These are phyloP conservation scores for Turnix velox DNA, from an alignment of 2,113 vertebrate genomes.

Conservation along the genomic window DNA sequence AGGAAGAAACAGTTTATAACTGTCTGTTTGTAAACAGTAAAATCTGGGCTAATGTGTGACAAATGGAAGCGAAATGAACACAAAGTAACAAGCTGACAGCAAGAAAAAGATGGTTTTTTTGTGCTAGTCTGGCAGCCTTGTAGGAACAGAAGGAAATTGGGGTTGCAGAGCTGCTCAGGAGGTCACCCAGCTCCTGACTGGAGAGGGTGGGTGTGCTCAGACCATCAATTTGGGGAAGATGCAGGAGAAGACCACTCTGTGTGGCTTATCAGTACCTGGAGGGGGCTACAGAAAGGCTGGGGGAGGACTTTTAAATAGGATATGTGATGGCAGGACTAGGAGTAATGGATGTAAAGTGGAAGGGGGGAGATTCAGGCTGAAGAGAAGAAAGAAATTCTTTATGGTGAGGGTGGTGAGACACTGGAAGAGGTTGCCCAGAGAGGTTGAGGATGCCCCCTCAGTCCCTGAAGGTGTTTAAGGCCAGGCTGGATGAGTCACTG, in stretches of 20 bases:
- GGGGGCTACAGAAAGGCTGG: no score
- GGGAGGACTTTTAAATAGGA: no score
- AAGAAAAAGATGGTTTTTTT: constrained; percentile 36
- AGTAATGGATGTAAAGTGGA: no score
- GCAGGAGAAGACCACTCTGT: fast-evolving
- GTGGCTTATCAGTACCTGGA: no score
- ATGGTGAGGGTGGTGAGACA: no score
- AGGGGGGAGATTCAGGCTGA: no score
- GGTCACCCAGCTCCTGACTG: not conserved
- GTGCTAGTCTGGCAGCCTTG: not conserved
- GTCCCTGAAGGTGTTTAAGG: no score
- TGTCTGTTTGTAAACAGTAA: not conserved
- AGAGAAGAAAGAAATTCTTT: no score
- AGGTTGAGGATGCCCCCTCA: no score
- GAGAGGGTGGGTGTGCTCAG: not conserved
- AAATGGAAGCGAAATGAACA: not conserved
- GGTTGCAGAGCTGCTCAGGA: not conserved
- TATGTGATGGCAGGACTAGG: no score
- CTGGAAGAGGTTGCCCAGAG: no score
- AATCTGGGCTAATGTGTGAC: not conserved
- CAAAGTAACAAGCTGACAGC: constrained; percentile 20
- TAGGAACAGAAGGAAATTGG: not conserved
- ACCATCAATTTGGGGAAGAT: not conserved
- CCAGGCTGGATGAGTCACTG: no score
- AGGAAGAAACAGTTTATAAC: constrained; percentile 9